Percentiles rank a stretch among this genome's conserved stretches.
phyloP scores from a whole-genome alignment of 2,113 vertebrate species.

The Rhadina sibilatrix region DNA sequence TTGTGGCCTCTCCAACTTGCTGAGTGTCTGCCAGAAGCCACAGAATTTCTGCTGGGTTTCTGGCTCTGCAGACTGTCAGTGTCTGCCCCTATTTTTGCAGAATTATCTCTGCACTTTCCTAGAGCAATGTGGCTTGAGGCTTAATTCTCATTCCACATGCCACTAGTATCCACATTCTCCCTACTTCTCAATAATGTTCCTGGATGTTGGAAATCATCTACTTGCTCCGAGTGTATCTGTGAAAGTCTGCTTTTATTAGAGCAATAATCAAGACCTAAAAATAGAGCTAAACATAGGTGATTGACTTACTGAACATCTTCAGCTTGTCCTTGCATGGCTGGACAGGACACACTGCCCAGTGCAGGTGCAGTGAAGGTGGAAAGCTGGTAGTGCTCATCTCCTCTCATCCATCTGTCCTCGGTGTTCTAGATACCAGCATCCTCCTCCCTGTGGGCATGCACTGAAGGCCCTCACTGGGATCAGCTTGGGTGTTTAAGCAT shows the following conservation, averaged over 20 bases:
- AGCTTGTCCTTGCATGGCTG: neutral
- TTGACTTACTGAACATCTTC: neutral
- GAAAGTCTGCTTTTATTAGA: neutral
- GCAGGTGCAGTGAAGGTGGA: neutral
- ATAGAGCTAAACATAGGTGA: neutral
- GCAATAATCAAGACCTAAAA: slow-evolving; percentile 8
- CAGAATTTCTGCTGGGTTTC: neutral
- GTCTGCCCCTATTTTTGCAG: neutral
- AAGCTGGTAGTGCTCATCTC: neutral
- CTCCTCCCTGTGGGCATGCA: neutral
- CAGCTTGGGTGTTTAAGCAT: neutral
- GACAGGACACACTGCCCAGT: neutral
- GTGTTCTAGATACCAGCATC: neutral
- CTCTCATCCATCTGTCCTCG: neutral
- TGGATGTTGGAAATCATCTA: neutral
- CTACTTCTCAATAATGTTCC: neutral
- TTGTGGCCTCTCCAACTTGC: neutral
- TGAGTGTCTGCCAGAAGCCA: neutral
- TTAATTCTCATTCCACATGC: neutral
- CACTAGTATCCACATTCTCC: neutral
- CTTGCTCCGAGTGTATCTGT: neutral
- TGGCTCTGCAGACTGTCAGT: neutral
- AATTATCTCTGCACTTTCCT: neutral
- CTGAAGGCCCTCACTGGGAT: neutral
- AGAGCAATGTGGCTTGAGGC: neutral